Base-by-base conservation (phyloP, 1,140 invertebrate species). In the Ladona fulva region DNA sequence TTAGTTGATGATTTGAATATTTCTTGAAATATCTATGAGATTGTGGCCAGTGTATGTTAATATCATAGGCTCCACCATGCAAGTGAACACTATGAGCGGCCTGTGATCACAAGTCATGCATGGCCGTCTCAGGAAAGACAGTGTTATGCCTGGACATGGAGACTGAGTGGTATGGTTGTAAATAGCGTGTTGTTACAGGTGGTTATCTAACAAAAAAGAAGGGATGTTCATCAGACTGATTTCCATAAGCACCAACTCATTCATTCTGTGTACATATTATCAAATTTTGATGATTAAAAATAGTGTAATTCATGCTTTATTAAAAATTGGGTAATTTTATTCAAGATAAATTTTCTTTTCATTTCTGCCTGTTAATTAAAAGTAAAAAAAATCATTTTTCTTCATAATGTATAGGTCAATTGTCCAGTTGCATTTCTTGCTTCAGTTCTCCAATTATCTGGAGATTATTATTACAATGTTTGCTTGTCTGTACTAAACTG, bases 301-400 rank as follows among this genome's bases (percentile, higher is more conserved):
- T 66, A 66, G 52, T 66, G 52, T 66, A 66, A 66, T 66, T 66
- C 52, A 66, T 66, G 52, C 52, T 66, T 66, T 66, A 66, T 66
- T 66, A 66, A 66, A 66, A 66, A 66, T 66, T 66, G 52, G 52
- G 52, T 66, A 66, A 66, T 66, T 66, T 66, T 66, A 66, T 66
- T 66, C 52, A 66, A 19, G 52, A 66, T 66, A 66, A 66, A 66
- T 66, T 12, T 6, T 66, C 52, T 19, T 66, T 66, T 66, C 12
- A 66, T 19, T 66, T 66, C n/a, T 66, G 1, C 8, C 1, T 37
- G 29, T 37, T 37, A 37, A 37, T 37, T 37, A 37, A 37, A 37
- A 37, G 29, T 5, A 37, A 37, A 37, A 37, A n/a, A n/a, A n/a
- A n/a, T n/a, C n/a, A n/a, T n/a, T n/a, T n/a, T n/a, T n/a, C n/a